Base-by-base conservation (phyloP, 2,888 invertebrate species). In the Latheticus oryzae region DNA sequence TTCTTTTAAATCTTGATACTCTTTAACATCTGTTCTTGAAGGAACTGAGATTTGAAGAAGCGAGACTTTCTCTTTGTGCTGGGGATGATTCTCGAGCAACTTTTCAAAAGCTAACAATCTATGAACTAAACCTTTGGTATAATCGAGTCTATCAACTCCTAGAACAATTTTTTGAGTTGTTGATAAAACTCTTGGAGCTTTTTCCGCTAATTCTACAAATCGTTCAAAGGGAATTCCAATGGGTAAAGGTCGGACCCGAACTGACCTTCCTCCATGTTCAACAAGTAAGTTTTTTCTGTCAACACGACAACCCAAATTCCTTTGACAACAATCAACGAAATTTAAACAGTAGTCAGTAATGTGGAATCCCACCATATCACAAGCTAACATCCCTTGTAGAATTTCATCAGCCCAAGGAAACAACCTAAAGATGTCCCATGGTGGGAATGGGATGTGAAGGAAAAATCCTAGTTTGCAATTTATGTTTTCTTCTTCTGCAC, bases 341-440 rank as follows among this genome's bases (percentile, higher is more conserved):
- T 95, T 94, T 59, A 93, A 79, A 71, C 94, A 94, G 76, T 95
- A 94, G 75, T 94, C 93, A 63, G 90, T 89, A 68, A 93, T 94
- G 75, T 95, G 95, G 76, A 95, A 95, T 24, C 93, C 93, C 32
- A 95, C 93, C 89, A 95, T 90, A 72, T 95, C 95, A 77, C 94
- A 93, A 67, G 91, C 90, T 43, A 96, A 83, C 84, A 96, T 90
- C 62, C 95, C 95, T 78, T 95, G 93, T 16, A 96, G 83, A 50
- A 96, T 89, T 80, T 95, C 95, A 78, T 94, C 94, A n/a, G 92
- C 90, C 92, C 94, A 93, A 1, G 94, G 94, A 70, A 95, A 90
- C 42, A 95, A 81, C 58, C 94, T 83, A 78, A 93, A 94, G 65
- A 95, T 93, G 72, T 95, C 95, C 92, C 95, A 95, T 7, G 95